Conservation (phyloP, 1,140 invertebrate genomes). For the Wiebesia pumilae region DNA sequence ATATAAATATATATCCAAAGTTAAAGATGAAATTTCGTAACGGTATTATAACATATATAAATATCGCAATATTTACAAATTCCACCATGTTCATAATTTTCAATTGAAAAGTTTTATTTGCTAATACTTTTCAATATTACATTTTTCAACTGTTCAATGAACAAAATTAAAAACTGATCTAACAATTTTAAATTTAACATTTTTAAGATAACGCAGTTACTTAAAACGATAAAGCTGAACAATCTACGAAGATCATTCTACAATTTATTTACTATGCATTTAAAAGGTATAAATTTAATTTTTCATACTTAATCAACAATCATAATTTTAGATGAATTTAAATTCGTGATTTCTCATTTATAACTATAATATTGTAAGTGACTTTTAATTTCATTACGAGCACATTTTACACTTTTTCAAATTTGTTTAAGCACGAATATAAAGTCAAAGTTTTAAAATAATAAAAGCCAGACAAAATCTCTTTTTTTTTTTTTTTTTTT, state of each 20-base stretch:
- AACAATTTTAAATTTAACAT: not conserved
- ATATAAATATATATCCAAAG: not conserved
- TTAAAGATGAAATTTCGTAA: not conserved
- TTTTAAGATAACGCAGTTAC: not conserved
- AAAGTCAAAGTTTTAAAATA: not conserved
- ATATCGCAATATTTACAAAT: not conserved
- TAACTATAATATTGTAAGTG: not conserved
- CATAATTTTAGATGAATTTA: not conserved
- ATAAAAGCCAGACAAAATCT: too few relatives aligned
- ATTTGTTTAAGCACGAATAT: not conserved
- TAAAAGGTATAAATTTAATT: not conserved
- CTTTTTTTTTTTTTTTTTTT: too few relatives aligned
- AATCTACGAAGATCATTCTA: not conserved
- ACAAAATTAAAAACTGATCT: not conserved
- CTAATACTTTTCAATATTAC: not conserved
- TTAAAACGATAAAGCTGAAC: not conserved
- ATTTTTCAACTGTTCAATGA: not conserved
- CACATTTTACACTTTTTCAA: not conserved
- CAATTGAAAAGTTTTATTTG: not conserved
- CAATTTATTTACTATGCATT: not conserved
- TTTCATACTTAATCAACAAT: not conserved
- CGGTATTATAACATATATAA: not conserved
- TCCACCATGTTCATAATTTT: not conserved
- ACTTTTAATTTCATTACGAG: slow-evolving; percentile 13
- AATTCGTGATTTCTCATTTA: not conserved